Percentiles rank a stretch among this genome's conserved stretches.
phyloP scores from a whole-genome alignment of 2,888 invertebrate genomes.

The Neoaliturus tenellus region DNA sequence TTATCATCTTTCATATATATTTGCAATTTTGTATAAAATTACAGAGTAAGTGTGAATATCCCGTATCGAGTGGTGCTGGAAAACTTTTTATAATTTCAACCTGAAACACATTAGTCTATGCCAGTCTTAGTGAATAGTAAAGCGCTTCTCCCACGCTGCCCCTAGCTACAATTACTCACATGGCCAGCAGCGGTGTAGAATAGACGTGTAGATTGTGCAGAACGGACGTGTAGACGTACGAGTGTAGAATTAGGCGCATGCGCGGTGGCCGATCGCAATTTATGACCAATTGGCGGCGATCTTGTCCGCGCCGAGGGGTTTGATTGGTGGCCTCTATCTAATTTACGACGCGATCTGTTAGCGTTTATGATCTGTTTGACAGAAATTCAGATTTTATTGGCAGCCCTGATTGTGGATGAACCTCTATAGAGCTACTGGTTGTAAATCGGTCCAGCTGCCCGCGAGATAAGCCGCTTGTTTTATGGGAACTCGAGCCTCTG shows the following conservation, averaged over 20 bases:
- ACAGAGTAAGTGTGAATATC: too few relatives aligned
- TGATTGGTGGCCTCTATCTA: neutral
- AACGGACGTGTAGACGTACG: too few relatives aligned
- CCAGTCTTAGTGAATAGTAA: too few relatives aligned
- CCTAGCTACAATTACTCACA: neutral
- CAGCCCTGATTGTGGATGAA: slow-evolving; percentile 12
- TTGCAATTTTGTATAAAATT: too few relatives aligned
- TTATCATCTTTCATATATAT: too few relatives aligned
- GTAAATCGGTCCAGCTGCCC: neutral
- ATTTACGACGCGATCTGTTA: slow-evolving; percentile 27
- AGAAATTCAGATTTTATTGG: slow-evolving; percentile 30
- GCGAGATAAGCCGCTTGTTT: slow-evolving; percentile 4
- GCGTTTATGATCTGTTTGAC: slow-evolving; percentile 38
- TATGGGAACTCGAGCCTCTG: neutral
- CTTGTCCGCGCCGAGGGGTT: neutral
- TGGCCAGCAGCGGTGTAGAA: slow-evolving; percentile 10
- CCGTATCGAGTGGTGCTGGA: too few relatives aligned
- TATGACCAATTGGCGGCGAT: slow-evolving; percentile 24
- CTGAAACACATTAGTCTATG: too few relatives aligned
- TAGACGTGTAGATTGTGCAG: too few relatives aligned
- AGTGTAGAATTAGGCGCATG: slow-evolving; percentile 34
- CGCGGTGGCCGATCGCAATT: slow-evolving; percentile 28
- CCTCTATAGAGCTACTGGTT: neutral
- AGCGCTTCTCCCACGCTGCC: neutral
- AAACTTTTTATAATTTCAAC: too few relatives aligned